phyloP scores from a whole-genome alignment of 2,888 invertebrate genomes.

The Eretmocerus hayati region DNA sequence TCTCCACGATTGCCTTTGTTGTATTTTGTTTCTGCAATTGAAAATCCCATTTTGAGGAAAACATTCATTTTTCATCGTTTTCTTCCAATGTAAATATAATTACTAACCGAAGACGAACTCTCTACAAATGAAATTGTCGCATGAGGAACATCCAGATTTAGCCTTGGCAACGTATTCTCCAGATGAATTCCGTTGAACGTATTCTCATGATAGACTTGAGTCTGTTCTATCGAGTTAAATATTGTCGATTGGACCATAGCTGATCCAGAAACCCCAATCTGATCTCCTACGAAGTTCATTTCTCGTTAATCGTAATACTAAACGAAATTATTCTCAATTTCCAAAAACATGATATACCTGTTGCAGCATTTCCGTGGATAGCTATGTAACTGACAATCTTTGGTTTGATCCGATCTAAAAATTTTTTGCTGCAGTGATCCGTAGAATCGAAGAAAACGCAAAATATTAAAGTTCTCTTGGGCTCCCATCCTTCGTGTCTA shows the following conservation, averaged over 20 bases:
- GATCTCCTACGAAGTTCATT: slow-evolving; percentile 28
- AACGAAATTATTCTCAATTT: background rate
- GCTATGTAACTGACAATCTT: slow-evolving; percentile 36
- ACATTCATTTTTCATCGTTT: too few relatives aligned
- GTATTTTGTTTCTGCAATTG: too few relatives aligned
- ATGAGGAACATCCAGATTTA: slow-evolving; percentile 34
- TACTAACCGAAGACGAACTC: slow-evolving; percentile 21
- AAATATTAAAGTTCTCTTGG: slow-evolving; percentile 37
- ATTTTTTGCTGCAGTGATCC: slow-evolving; percentile 30
- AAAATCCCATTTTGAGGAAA: too few relatives aligned
- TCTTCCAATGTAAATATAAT: too few relatives aligned
- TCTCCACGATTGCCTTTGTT: too few relatives aligned
- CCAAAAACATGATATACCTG: slow-evolving; percentile 12
- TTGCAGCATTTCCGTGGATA: slow-evolving; percentile 29
- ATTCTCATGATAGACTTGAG: slow-evolving; percentile 20
- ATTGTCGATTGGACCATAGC: slow-evolving; percentile 36
- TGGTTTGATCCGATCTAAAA: slow-evolving; percentile 27
- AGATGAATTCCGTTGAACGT: slow-evolving; percentile 18
- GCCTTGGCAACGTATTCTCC: slow-evolving; percentile 23
- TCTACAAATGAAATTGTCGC: slow-evolving; percentile 36
- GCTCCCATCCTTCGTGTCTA: slow-evolving; percentile 32
- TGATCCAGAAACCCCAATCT: slow-evolving; percentile 35
- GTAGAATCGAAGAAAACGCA: slow-evolving; percentile 32
- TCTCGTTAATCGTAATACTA: background rate
- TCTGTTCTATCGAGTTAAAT: slow-evolving; percentile 26